Evolutionary conservation across 1,140 invertebrate genomes (phyloP).

Genomic region (Centruroides vittatus): DNA sequence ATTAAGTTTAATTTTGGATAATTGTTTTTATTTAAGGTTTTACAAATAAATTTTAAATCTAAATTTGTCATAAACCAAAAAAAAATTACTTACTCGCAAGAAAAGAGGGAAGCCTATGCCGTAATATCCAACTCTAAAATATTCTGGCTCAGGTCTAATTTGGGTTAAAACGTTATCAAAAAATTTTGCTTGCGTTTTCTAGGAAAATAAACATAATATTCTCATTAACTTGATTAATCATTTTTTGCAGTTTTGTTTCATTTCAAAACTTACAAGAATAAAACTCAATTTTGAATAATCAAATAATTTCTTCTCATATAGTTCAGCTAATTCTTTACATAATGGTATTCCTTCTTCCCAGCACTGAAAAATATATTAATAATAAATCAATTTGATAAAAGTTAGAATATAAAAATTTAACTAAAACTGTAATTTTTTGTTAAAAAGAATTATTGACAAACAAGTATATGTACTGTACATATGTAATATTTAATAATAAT

Average conservation of each 20-base stretch:
- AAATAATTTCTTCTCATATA: conserved; percentile 78
- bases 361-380: conserved; percentile 38
- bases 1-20: no score
- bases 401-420: background rate
- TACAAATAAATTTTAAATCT: background rate
- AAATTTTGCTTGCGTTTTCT: conserved; percentile 66
- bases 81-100: conserved; percentile 56
- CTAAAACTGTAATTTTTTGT: background rate
- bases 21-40: no score
- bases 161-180: conserved; percentile 80
- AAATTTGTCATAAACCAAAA: background rate
- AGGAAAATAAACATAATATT: conserved; percentile 1
- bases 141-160: conserved; percentile 79
- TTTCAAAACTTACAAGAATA: conserved; percentile 41
- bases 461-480: background rate
- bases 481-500: no score
- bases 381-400: background rate
- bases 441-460: background rate
- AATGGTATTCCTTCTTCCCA: conserved; percentile 93
- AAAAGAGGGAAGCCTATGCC: conserved; percentile 87
- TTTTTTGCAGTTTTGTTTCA: no score
- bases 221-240: no score
- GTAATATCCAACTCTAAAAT: conserved; percentile 93
- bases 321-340: conserved; percentile 73
- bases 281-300: conserved; percentile 79